Evolutionary conservation across 2,797 vertebrate species (phyloP).

Genomic region (Sebastes iracundus): DNA sequence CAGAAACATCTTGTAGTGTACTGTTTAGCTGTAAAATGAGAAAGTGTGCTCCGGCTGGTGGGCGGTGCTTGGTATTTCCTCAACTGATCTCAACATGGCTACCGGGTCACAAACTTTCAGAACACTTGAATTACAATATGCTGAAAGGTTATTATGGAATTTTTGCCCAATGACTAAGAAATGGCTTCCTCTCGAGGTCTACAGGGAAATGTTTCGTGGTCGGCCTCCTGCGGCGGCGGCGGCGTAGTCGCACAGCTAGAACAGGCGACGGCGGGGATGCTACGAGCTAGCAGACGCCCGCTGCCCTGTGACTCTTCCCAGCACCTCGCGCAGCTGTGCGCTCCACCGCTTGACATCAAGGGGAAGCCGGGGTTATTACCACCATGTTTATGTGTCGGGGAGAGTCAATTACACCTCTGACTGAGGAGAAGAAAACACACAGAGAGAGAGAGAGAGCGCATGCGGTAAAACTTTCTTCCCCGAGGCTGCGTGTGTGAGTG

Average conservation of each 20-base stretch:
- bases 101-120: no score
- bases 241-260: not conserved
- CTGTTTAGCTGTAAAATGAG: no score
- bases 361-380: slow-evolving; percentile 53
- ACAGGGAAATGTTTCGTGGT: not conserved
- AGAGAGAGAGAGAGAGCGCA: not conserved
- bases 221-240: not conserved
- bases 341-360: slow-evolving; percentile 51
- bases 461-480: slow-evolving; percentile 25
- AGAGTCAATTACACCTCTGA: slow-evolving; percentile 61
- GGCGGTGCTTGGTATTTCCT: no score
- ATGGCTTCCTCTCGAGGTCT: not conserved
- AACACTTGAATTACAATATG: no score
- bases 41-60: no score
- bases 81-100: no score
- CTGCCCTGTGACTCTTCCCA: slow-evolving; percentile 29
- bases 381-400: slow-evolving; percentile 61
- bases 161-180: not conserved
- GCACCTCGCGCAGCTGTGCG: slow-evolving; percentile 39
- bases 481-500: slow-evolving; percentile 24
- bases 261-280: not conserved
- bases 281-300: slow-evolving; percentile 1
- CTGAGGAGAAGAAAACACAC: not conserved
- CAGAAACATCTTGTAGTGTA: no score
- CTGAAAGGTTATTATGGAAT: no score